Evolutionary conservation across 2,797 vertebrate species (phyloP).

Genomic region (Alosa sapidissima): DNA sequence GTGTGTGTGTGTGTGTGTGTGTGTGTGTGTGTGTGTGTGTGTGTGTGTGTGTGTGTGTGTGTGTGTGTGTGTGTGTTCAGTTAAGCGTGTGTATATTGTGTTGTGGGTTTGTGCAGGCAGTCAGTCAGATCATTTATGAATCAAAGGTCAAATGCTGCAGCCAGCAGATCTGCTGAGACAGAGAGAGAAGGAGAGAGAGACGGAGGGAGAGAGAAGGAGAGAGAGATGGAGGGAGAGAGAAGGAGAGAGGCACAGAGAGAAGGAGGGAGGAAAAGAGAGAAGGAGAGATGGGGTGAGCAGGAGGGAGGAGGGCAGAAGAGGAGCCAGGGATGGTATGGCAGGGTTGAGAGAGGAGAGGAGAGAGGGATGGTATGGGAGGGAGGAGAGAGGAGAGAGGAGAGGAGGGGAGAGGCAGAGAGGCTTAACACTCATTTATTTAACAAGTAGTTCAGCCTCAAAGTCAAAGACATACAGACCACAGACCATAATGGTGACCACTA

Average conservation of each 20-base stretch:
- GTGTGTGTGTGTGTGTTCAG: neutral
- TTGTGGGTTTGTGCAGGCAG: neutral
- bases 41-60: neutral
- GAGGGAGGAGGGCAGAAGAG: neutral
- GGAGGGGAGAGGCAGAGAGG: too few relatives aligned
- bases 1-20: neutral
- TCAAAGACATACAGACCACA: too few relatives aligned
- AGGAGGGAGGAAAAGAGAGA: neutral
- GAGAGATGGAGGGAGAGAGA: neutral
- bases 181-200: neutral
- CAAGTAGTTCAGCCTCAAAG: too few relatives aligned
- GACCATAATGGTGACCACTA: too few relatives aligned
- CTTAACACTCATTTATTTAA: too few relatives aligned
- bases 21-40: neutral
- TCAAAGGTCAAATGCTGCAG: neutral
- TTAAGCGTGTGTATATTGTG: neutral
- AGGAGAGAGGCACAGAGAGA: neutral
- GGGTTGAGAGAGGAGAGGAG: too few relatives aligned
- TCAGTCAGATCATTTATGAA: neutral
- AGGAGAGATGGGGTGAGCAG: conserved; percentile 27
- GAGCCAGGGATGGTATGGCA: too few relatives aligned
- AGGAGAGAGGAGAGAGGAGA: too few relatives aligned
- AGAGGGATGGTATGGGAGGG: too few relatives aligned
- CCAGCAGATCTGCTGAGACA: neutral
- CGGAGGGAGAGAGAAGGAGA: neutral